Conservation (phyloP, 1,140 invertebrate species). For the Cydia amplana region DNA sequence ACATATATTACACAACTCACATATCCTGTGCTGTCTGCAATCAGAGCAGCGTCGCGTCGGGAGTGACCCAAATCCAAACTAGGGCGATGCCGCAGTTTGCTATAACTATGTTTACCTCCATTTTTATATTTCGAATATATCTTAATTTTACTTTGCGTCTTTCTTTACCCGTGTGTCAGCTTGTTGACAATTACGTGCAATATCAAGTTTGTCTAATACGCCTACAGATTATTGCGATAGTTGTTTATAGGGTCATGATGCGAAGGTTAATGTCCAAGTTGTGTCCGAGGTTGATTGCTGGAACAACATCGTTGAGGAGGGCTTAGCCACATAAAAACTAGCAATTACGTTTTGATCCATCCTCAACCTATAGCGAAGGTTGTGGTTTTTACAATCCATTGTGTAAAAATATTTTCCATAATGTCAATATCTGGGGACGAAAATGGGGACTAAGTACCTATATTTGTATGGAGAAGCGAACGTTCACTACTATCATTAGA, state of each 20-base stretch:
- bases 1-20: constrained; percentile 29
- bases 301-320: constrained; percentile 8
- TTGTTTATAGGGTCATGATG: neutral
- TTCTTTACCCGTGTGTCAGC: neutral
- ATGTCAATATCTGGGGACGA: too few species aligned
- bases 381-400: too few species aligned
- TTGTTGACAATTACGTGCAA: constrained; percentile 5
- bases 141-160: neutral
- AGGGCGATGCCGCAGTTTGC: constrained; percentile 25
- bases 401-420: too few species aligned
- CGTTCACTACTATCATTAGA: too few species aligned
- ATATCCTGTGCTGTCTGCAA: constrained; percentile 30
- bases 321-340: neutral
- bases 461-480: too few species aligned
- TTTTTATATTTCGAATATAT: neutral
- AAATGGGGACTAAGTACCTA: too few species aligned
- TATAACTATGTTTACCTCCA: constrained; percentile 10
- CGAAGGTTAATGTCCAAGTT: constrained; percentile 18
- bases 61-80: constrained; percentile 27
- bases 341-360: neutral
- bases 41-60: constrained; percentile 24
- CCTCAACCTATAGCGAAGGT: too few species aligned
- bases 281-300: neutral
- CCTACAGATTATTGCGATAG: constrained; percentile 26
- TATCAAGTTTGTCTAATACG: constrained; percentile 19